phyloP scores from a whole-genome alignment of 2,888 invertebrate genomes.

The Acanthosepion lycidas region DNA sequence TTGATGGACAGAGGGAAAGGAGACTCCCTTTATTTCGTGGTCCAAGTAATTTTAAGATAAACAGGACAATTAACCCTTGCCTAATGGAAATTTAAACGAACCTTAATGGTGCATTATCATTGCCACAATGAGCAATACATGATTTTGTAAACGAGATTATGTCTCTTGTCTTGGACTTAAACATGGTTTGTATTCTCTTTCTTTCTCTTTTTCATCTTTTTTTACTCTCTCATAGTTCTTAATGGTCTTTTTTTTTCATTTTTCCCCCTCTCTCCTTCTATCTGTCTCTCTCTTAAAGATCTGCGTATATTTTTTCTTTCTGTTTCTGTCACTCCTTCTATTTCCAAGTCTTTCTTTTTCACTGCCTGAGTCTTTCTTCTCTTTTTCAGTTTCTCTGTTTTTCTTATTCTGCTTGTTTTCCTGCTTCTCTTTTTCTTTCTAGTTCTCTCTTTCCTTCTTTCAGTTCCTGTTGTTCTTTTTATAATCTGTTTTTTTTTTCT shows the following conservation, averaged over 20 bases:
- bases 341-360: too few relatives aligned
- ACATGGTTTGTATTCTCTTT: background rate
- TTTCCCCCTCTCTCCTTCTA: background rate
- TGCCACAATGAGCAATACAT: slow-evolving; percentile 7
- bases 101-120: background rate
- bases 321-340: background rate
- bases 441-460: background rate
- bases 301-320: background rate
- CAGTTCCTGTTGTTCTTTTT: background rate
- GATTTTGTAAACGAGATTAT: background rate
- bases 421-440: too few relatives aligned
- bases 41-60: slow-evolving; percentile 18
- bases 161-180: background rate
- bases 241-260: background rate
- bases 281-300: too few relatives aligned
- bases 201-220: background rate
- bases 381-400: background rate
- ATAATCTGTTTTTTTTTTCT: background rate
- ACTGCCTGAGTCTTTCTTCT: background rate
- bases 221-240: background rate
- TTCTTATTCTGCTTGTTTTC: background rate
- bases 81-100: slow-evolving; percentile 14
- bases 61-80: slow-evolving; percentile 20
- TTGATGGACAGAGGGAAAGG: background rate
- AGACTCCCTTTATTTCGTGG: background rate